Base-by-base conservation (phyloP, 2,888 invertebrate genomes). In the Lampropteryx suffumata region DNA sequence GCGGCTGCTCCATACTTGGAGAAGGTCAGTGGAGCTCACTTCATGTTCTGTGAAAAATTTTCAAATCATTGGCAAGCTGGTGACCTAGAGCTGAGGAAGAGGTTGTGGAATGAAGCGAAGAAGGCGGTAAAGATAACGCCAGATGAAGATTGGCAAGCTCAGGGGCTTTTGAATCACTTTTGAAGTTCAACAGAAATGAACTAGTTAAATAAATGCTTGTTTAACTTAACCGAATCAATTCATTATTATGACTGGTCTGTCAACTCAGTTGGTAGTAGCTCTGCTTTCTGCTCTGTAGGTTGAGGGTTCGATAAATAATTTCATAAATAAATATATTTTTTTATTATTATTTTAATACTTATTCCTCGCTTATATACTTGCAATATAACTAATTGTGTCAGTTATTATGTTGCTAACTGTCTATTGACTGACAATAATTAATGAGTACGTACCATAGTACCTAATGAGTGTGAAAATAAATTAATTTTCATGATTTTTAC, bases 51-150 rank as follows among this genome's bases (percentile, higher is more conserved):
- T 57, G 36, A 37, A 1, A 61, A 65, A 12, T 83, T 78, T 69
- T 56, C 68, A 0, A 81, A 81, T 29, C 84, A 82, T 55, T 86
- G 84, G 84, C 57, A 73, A n/a, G 73, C 70, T 1, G 60, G 59
- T 33, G 79, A 89, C 44, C 36, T 52, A 0, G 43, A 57, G 3
- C 37, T 86, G 11, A 80, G 78, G 0, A 67, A 53, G 35, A 69
- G 57, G 10, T 51, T 89, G 13, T 89, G 89, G 89, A 67, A 76
- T 0, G 69, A 64, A 33, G 73, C 85, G 0, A 89, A 88, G 54
- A 67, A 63, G 47, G 57, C 73, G 7, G 84, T 88, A 1, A 75
- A 75, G 9, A 76, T 89, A 28, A 71, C 65, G 1, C 41, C 50
- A 0, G 67, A 72, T 9, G 84, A 85, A 32, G 53, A 60, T 9